phyloP scores from a whole-genome alignment of 2,797 vertebrate species.

The Intellagama lesueurii region DNA sequence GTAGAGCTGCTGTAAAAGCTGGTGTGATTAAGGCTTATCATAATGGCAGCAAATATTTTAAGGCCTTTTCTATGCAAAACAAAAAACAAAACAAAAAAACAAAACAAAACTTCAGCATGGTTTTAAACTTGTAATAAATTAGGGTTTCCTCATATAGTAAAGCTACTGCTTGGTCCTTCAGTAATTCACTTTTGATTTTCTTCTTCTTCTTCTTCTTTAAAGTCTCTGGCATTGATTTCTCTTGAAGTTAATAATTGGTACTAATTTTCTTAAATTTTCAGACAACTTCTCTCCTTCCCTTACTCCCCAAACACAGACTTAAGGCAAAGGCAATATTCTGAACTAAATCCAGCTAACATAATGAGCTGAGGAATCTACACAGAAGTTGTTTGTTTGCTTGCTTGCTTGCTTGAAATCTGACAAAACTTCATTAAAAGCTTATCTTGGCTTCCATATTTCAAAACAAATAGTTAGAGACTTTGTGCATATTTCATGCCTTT shows the following conservation, averaged over 20 bases:
- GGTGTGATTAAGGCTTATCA: conserved; percentile 66
- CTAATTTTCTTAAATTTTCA: conserved; percentile 57
- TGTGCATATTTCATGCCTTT: conserved; percentile 41
- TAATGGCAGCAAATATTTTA: conserved; percentile 74
- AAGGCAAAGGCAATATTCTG: conserved; percentile 48
- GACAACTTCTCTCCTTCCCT: conserved; percentile 38
- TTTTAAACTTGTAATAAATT: conserved; percentile 66
- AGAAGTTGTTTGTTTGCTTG: conserved; percentile 44
- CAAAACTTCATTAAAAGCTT: conserved; percentile 58
- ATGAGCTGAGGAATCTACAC: conserved; percentile 49
- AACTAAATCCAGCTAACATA: conserved; percentile 60
- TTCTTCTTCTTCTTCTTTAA: conserved; percentile 50
- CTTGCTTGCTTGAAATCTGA: conserved; percentile 55
- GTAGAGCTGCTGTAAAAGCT: no score
- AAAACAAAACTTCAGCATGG: conserved; percentile 60
- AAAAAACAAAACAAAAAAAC: no score
- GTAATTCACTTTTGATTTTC: neutral
- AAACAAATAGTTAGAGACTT: conserved; percentile 29
- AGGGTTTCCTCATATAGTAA: conserved; percentile 65
- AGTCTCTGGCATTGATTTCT: conserved; percentile 59
- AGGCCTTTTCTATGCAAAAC: conserved; percentile 76
- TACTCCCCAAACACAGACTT: conserved; percentile 46
- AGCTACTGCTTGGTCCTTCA: conserved; percentile 58
- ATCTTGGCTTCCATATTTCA: conserved; percentile 45
- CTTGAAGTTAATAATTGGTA: conserved; percentile 65